Evolutionary conservation across 2,113 vertebrate genomes (phyloP).

Genomic region (Sinocyclocheilus anshuiensis): DNA sequence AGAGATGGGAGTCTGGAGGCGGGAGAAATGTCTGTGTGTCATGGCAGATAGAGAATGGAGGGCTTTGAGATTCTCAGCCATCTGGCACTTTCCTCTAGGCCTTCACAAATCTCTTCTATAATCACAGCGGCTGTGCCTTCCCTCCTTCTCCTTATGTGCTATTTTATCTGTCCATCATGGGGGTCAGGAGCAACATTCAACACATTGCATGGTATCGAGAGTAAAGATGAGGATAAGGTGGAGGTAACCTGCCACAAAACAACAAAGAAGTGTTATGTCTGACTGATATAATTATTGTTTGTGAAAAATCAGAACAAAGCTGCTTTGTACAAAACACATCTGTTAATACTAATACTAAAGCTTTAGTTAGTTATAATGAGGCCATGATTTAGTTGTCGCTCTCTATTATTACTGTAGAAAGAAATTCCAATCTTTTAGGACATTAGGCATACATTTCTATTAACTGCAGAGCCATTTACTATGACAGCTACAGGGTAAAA

Average conservation of each 20-base stretch:
- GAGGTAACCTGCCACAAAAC: neutral
- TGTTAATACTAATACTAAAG: neutral
- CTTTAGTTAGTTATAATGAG: neutral
- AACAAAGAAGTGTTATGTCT: neutral
- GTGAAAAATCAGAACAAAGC: neutral
- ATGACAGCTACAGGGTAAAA: neutral
- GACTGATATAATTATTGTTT: neutral
- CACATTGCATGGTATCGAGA: neutral
- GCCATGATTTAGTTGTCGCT: slow-evolving; percentile 5
- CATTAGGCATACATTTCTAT: neutral
- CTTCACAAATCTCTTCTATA: slow-evolving; percentile 53
- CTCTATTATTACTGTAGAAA: neutral
- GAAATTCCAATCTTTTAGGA: neutral
- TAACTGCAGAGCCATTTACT: neutral
- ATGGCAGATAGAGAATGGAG: slow-evolving; percentile 22
- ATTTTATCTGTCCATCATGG: slow-evolving; percentile 8
- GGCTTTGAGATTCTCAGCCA: slow-evolving; percentile 50
- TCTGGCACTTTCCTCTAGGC: slow-evolving; percentile 52
- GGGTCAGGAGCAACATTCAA: neutral
- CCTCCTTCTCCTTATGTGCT: slow-evolving; percentile 2
- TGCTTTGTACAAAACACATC: neutral
- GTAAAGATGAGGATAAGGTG: too few relatives aligned
- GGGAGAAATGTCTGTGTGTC: slow-evolving; percentile 43
- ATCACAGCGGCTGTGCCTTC: slow-evolving; percentile 41
- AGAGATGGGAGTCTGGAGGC: slow-evolving; percentile 28